Base-by-base conservation (phyloP, 2,113 vertebrate genomes). In the Misgurnus mizolepis region DNA sequence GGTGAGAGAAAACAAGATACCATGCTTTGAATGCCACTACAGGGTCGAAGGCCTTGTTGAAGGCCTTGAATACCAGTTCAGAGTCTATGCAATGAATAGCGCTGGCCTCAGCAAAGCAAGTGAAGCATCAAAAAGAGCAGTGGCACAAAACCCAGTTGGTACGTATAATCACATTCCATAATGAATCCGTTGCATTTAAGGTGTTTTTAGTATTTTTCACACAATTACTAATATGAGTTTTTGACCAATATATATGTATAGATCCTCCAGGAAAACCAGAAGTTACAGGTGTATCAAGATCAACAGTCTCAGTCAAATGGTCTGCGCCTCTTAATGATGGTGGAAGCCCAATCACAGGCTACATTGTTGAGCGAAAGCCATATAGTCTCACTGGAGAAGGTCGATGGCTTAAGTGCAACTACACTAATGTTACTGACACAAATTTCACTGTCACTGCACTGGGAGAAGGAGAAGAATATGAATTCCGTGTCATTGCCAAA, bases 111-210 rank as follows among this genome's bases (percentile, higher is more conserved):
- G 98, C 93, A 99, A 99, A 93, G 95, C 97, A 82, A 99, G 97
- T 41, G 97, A 99, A 92, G 97, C 98, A 76, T 98, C 97, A 60
- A 95, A 96, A 90, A 94, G 94, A 79, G 83, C 94, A 43, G 90
- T 98, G 84, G 96, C 98, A 85, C 96, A 99, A 92, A 98, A 99
- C 85, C 97, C 98, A 88, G 97, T 99, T 85, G 98, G 98, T 98
- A 90, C 92, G 96, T 93, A 79, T 75, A 80, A 80, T 78, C 27
- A 75, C 27, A 78, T 85, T 75, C 7, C 49, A 74, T 4, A 69
- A 41, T 2, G 43, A 62, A 61, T 60, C 22, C 6, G 43, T 56
- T 7, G 4, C 4, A n/a, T 47, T 2, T 47, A n/a, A n/a, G 2
- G 5, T 2, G 3, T 40, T 17, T 22, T 77, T 39, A 15, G n/a